A percentile compares a stretch with the other conserved stretches of the same genome.
phyloP scores from a whole-genome alignment of 92 coral and sea anemone species.

The Phymanthus crucifer region DNA sequence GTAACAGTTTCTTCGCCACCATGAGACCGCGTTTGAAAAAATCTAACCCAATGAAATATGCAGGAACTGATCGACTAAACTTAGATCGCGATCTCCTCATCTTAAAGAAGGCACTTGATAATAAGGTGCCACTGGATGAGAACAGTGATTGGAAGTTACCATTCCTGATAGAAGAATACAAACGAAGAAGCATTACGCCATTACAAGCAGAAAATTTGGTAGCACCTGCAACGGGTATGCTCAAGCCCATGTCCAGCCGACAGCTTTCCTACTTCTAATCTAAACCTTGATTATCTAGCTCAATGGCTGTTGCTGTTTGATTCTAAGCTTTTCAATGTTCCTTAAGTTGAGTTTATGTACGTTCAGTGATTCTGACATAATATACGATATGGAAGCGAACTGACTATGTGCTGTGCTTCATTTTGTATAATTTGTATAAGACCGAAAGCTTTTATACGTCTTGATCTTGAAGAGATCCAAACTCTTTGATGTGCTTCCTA shows the following conservation, averaged over 20 bases:
- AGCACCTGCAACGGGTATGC: not conserved
- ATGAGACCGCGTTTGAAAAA: constrained; percentile 26
- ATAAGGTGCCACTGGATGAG: constrained; percentile 18
- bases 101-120: constrained; percentile 27
- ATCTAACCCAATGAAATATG: constrained; percentile 23
- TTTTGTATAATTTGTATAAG: too few relatives aligned
- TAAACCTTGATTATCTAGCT: not conserved
- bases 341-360: too few relatives aligned
- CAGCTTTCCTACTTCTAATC: not conserved
- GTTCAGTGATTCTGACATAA: too few relatives aligned
- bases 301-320: too few relatives aligned
- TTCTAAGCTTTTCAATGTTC: too few relatives aligned
- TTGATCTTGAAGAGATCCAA: too few relatives aligned
- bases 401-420: too few relatives aligned
- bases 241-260: not conserved
- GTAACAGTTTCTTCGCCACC: constrained; percentile 31
- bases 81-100: constrained; percentile 32
- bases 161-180: constrained; percentile 15
- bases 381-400: too few relatives aligned
- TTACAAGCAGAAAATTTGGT: constrained; percentile 11
- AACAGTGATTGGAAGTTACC: constrained; percentile 24
- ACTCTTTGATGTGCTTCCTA: too few relatives aligned
- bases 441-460: too few relatives aligned
- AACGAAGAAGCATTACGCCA: not conserved
- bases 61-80: constrained; percentile 30